Evolutionary conservation across 2,888 invertebrate genomes (phyloP).

Genomic region (Dynastes hyllus): DNA sequence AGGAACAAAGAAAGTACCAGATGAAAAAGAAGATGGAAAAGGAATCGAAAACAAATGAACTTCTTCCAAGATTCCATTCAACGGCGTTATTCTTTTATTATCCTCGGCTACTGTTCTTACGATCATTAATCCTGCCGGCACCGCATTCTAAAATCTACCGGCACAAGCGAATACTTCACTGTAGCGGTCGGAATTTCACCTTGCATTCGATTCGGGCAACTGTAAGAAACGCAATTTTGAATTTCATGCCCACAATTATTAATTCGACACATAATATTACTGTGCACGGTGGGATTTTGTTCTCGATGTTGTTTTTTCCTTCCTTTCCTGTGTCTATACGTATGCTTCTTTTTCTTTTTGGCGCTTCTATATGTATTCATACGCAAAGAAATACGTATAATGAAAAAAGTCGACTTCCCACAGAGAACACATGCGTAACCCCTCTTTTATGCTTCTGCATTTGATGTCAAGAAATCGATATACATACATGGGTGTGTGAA

Average conservation of each 20-base stretch:
- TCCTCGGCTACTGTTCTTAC: constrained; percentile 64
- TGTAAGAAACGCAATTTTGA: constrained; percentile 67
- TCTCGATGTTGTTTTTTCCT: constrained; percentile 46
- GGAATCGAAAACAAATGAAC: constrained; percentile 60
- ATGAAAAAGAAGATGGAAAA: constrained; percentile 24
- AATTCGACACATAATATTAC: constrained; percentile 68
- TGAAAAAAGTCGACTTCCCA: constrained; percentile 21
- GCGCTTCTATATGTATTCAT: neutral
- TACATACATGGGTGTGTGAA: neutral
- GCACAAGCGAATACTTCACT: constrained; percentile 54
- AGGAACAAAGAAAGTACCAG: constrained; percentile 4
- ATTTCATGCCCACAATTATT: constrained; percentile 71
- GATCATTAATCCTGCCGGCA: constrained; percentile 65
- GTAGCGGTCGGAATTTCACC: constrained; percentile 38
- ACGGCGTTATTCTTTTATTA: constrained; percentile 62
- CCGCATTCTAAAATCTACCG: constrained; percentile 59
- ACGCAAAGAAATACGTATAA: neutral
- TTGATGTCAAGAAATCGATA: constrained; percentile 22
- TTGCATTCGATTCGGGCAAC: constrained; percentile 57
- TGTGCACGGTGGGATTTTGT: constrained; percentile 57
- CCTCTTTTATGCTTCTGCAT: neutral
- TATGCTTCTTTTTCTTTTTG: neutral
- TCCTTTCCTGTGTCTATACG: constrained; percentile 28
- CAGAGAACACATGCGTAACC: neutral
- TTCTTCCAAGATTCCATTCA: constrained; percentile 60